phyloP scores from a whole-genome alignment of 1,140 invertebrate species.

The Drosophila equinoxialis region DNA sequence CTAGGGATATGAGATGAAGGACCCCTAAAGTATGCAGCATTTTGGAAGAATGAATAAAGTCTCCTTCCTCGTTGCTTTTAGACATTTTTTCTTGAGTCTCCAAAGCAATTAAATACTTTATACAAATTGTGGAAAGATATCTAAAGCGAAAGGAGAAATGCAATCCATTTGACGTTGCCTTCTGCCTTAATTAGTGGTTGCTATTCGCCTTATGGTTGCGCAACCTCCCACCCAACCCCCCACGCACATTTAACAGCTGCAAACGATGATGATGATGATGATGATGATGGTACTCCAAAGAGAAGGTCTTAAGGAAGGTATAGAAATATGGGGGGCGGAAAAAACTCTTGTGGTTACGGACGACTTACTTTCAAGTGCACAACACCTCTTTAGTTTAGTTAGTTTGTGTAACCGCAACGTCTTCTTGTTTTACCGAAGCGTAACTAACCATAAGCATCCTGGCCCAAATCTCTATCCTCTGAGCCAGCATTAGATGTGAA shows the following conservation, averaged over 20 bases:
- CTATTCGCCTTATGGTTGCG: neutral
- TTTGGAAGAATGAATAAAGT: no score
- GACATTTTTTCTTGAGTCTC: no score
- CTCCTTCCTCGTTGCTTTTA: no score
- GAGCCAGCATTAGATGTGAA: neutral
- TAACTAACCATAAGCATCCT: slow-evolving; percentile 3
- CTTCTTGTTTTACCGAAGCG: slow-evolving; percentile 3
- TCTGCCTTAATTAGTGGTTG: slow-evolving; percentile 1
- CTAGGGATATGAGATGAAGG: no score
- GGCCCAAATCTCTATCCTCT: neutral
- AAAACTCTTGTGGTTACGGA: neutral
- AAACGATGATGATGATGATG: no score
- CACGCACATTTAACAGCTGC: neutral
- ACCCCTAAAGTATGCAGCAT: no score
- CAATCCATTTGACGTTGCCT: neutral
- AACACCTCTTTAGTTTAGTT: slow-evolving; percentile 8
- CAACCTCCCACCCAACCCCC: neutral
- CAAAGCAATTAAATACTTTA: neutral
- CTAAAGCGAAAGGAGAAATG: neutral
- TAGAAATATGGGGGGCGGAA: neutral
- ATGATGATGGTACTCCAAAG: slow-evolving; percentile 6
- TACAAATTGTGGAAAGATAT: neutral
- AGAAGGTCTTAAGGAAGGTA: neutral
- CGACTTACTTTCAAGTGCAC: slow-evolving; percentile 14
- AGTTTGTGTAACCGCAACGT: slow-evolving; percentile 6